These are phyloP conservation scores for human (Homo sapiens) DNA, from an alignment of 2,113 vertebrate genomes.

Conservation along the genomic window DNA sequence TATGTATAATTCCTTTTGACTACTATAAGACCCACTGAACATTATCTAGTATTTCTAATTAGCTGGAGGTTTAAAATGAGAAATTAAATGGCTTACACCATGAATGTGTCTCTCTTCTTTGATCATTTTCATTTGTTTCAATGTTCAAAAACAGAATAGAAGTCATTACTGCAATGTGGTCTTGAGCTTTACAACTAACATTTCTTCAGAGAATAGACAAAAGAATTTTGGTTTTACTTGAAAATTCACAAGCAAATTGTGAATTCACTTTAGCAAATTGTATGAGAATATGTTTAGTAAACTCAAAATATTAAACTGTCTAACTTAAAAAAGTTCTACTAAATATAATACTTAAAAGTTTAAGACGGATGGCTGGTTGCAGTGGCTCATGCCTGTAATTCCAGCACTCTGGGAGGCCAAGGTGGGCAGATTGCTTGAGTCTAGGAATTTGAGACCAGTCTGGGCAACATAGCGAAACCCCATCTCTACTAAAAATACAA, in stretches of 20 bases:
- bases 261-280: neutral
- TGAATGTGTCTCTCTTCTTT: slow-evolving; percentile 37
- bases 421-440: too few species aligned
- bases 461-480: too few species aligned
- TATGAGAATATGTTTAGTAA: slow-evolving; percentile 17
- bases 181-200: neutral
- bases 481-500: too few species aligned
- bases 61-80: slow-evolving; percentile 47
- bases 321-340: neutral
- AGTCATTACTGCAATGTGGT: neutral
- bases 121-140: slow-evolving; percentile 45
- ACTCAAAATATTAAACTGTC: neutral
- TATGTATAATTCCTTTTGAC: slow-evolving; percentile 4
- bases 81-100: slow-evolving; percentile 31
- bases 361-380: neutral
- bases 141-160: slow-evolving; percentile 13
- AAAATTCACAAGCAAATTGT: slow-evolving; percentile 12
- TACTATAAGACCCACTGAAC: slow-evolving; percentile 4
- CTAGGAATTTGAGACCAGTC: too few species aligned
- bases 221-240: slow-evolving; percentile 3
- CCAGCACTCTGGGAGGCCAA: too few species aligned
- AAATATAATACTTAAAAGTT: neutral
- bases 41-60: slow-evolving; percentile 52
- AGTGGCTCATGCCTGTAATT: too few species aligned
- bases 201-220: neutral